Percentiles rank a stretch among this genome's conserved stretches.
Evolutionary conservation across 2,113 vertebrate species (phyloP).

Genomic region (Salvator merianae): DNA sequence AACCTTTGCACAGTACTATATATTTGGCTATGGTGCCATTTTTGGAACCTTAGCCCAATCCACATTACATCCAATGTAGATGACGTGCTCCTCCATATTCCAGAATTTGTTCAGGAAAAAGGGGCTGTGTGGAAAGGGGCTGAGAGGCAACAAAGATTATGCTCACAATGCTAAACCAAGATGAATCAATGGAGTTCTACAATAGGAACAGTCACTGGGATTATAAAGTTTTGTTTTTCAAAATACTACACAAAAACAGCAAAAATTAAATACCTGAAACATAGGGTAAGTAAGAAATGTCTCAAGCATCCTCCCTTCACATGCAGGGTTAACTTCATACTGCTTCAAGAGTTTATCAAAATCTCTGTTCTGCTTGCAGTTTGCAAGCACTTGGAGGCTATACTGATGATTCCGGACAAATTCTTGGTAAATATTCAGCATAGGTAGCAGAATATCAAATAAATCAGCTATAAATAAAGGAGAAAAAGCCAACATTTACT

Average conservation of each 20-base stretch:
- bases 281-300: slow-evolving; percentile 98
- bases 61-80: no score
- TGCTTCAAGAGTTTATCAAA: slow-evolving; percentile 99
- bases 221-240: background rate
- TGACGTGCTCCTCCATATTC: no score
- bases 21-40: no score
- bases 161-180: no score
- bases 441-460: slow-evolving; percentile 97
- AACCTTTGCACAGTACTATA: no score
- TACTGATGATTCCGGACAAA: slow-evolving; percentile 99
- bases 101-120: no score
- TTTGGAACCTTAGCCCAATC: no score
- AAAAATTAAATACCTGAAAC: slow-evolving; percentile 88
- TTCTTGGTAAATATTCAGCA: slow-evolving; percentile 99
- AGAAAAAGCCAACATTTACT: slow-evolving; percentile 15
- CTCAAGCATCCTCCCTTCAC: slow-evolving; percentile 96
- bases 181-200: background rate
- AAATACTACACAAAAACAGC: background rate
- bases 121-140: no score
- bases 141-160: no score
- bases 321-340: slow-evolving; percentile 95
- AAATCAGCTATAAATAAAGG: slow-evolving; percentile 87
- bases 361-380: slow-evolving; percentile 99
- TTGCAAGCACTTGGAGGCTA: slow-evolving; percentile 96
- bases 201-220: background rate